phyloP scores from a whole-genome alignment of 2,113 vertebrate species.

The Gulo gulo region DNA sequence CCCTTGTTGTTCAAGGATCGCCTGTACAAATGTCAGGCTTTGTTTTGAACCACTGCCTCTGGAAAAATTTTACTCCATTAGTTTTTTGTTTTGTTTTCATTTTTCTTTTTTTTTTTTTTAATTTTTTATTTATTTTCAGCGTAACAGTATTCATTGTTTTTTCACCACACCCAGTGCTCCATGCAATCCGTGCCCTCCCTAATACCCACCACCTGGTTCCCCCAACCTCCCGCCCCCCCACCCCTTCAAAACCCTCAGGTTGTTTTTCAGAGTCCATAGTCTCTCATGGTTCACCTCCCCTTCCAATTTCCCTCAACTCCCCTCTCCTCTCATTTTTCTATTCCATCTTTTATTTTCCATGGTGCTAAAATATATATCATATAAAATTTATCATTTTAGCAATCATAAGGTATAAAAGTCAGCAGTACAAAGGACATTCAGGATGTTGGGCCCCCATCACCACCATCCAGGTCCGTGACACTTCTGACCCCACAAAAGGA shows the following conservation, averaged over 20 bases:
- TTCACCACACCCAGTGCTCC: too few species aligned
- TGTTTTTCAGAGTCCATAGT: too few species aligned
- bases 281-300: too few species aligned
- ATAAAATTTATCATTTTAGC: neutral
- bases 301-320: too few species aligned
- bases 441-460: neutral
- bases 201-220: too few species aligned
- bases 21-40: neutral
- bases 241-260: too few species aligned
- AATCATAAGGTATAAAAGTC: neutral
- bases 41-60: neutral
- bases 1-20: too few species aligned
- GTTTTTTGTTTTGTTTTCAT: neutral
- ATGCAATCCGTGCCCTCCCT: too few species aligned
- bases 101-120: too few species aligned
- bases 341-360: neutral
- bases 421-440: neutral
- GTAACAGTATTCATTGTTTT: too few species aligned
- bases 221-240: too few species aligned
- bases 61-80: neutral
- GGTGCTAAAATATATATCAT: neutral
- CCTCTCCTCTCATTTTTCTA: neutral
- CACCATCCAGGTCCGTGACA: neutral
- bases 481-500: neutral
- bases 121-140: too few species aligned